phyloP scores from a whole-genome alignment of 1,140 invertebrate species.

The Macrotrachela quadricornifera region DNA sequence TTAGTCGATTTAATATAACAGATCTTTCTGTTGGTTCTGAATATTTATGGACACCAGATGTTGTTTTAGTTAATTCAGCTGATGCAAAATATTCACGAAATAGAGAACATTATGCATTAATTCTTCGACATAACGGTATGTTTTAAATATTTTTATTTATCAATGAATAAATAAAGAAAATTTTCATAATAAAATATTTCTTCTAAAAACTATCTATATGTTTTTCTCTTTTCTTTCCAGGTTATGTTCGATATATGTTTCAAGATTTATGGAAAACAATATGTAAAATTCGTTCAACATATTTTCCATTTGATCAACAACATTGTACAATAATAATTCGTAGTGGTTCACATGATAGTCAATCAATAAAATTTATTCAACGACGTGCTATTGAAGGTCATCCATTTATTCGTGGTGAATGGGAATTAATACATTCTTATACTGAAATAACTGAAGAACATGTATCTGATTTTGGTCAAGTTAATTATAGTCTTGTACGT shows the following conservation, averaged over 20 bases:
- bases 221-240: not conserved
- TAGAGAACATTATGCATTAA: constrained; percentile 6
- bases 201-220: not conserved
- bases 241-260: constrained; percentile 4
- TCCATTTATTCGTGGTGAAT: too few relatives aligned
- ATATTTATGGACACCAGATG: constrained; percentile 1
- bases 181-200: too few relatives aligned
- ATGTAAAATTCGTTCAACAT: constrained; percentile 1
- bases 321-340: constrained; percentile 3
- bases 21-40: too few relatives aligned
- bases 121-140: not conserved
- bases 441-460: not conserved
- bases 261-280: constrained; percentile 1
- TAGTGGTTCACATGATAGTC: not conserved
- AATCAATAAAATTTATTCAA: not conserved
- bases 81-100: constrained; percentile 5
- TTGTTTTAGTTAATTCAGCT: constrained; percentile 6
- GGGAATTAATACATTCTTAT: not conserved
- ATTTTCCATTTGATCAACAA: constrained; percentile 6
- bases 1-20: too few relatives aligned
- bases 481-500: not conserved
- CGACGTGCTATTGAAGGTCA: too few relatives aligned
- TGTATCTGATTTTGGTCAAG: not conserved
- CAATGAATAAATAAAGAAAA: too few relatives aligned
- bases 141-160: too few relatives aligned